phyloP scores from a whole-genome alignment of 2,113 vertebrate genomes.

The Rhinichthys klamathensis region DNA sequence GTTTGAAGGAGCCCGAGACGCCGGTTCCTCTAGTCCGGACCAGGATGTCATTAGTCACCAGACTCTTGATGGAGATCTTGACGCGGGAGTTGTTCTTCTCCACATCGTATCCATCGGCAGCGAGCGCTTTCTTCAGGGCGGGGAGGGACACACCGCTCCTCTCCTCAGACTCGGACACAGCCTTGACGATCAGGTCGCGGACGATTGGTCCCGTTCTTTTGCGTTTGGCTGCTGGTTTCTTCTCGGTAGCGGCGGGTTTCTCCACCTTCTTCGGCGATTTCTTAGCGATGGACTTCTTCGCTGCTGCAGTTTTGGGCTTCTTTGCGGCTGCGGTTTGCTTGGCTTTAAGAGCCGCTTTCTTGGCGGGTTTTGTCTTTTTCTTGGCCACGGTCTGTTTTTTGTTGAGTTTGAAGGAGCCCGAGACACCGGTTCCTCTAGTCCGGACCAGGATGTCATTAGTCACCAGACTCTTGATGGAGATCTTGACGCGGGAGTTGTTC shows the following conservation, averaged over 20 bases:
- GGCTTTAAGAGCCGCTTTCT: not conserved
- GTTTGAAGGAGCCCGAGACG: not conserved
- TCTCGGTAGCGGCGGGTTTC: no score
- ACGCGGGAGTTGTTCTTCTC: conserved; percentile 21
- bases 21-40: not conserved
- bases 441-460: not conserved
- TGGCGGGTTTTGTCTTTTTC: not conserved
- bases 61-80: not conserved
- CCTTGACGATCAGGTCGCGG: not conserved
- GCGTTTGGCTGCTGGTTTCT: not conserved
- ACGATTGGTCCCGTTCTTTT: not conserved
- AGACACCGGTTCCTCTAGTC: not conserved
- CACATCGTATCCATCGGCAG: not conserved
- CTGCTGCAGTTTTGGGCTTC: not conserved
- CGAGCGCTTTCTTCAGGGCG: conserved; percentile 23
- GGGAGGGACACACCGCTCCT: conserved; percentile 28
- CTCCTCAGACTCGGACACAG: conserved; percentile 9
- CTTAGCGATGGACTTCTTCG: conserved; percentile 20
- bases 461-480: not conserved
- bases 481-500: conserved; percentile 19
- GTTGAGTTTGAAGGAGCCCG: not conserved
- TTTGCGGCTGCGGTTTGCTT: not conserved
- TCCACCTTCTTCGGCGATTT: not conserved
- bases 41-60: not conserved
- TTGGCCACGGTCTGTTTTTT: not conserved